Evolutionary conservation across 2,797 vertebrate genomes (phyloP), one percentile per base, ranked within the genome.

Genomic region (Hippoglossus hippoglossus): DNA sequence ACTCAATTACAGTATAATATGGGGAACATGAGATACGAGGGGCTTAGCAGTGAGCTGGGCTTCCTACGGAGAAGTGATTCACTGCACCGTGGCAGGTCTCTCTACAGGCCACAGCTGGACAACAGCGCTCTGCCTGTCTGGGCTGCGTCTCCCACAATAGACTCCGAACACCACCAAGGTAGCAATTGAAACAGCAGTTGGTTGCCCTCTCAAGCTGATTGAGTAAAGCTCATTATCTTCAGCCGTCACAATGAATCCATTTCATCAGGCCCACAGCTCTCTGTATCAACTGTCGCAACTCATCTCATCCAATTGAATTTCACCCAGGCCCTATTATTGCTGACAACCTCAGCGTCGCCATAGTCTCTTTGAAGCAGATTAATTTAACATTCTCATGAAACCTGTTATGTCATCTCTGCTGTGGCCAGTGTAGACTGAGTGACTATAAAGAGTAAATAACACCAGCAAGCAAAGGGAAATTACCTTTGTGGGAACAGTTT

Each of bases 161-260:
- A 79, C 58, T 25, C 51, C 7, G 0, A 36, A 66, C 71, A 69
- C 73, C 84, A 78, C 71, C 54, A 70, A 76, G 75, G 84, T 73
- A 81, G 62, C 79, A 66, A 67, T 58, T 68, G 75, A 89, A 85
- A 77, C 70, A 72, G 80, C 75, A 69, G 84, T 71, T 65, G 80
- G 83, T 85, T 72, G 75, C 71, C 85, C 88, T 91, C 87, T 90
- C 83, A 84, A 83, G 79, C 90, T 91, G 91, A 92, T 89, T 92
- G 91, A 91, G 80, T 83, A 87, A 93, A 93, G 90, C 91, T 93
- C 90, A 92, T 94, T 93, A 93, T 93, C 91, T 83, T 75, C 84
- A 87, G 85, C 89, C 78, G 87, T 89, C 91, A 87, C 85, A 75
- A 81, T 86, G 88, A 91, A 93, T 93, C 87, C 85, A 91, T 90